Conservation (phyloP, 2,888 invertebrate species). For the Perdita meconis region DNA sequence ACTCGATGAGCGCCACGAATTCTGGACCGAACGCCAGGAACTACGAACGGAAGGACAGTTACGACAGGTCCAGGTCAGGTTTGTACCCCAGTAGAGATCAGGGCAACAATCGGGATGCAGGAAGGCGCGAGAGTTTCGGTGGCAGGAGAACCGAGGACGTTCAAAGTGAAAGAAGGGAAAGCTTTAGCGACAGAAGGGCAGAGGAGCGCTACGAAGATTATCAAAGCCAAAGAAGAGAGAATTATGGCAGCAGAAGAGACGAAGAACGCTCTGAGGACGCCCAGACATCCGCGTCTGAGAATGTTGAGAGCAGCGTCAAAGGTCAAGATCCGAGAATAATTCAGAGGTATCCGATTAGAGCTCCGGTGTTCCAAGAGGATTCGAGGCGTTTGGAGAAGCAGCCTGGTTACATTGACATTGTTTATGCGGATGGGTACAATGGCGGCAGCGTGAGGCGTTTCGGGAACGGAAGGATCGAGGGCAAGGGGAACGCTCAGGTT, state of each 20-base stretch:
- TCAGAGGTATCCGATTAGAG: slow-evolving; percentile 2
- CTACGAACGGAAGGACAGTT: neutral
- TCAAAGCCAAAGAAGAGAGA: slow-evolving; percentile 10
- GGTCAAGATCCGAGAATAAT: slow-evolving; percentile 3
- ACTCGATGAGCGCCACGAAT: slow-evolving; percentile 58
- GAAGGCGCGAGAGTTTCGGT: neutral
- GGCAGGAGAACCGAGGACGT: neutral
- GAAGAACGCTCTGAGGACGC: slow-evolving; percentile 48
- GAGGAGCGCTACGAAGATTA: neutral
- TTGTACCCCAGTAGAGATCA: neutral
- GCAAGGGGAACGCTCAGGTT: slow-evolving; percentile 66
- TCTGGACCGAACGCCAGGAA: neutral
- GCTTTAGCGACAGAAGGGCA: neutral
- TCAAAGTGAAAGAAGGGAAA: neutral
- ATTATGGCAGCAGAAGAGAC: slow-evolving; percentile 8
- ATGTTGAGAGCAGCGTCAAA: slow-evolving; percentile 33
- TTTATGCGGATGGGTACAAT: slow-evolving; percentile 75
- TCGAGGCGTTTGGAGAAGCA: slow-evolving; percentile 45
- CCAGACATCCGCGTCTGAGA: slow-evolving; percentile 55
- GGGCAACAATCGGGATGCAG: neutral
- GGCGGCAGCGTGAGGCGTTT: slow-evolving; percentile 72
- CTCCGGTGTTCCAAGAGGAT: neutral
- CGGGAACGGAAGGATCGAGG: slow-evolving; percentile 72
- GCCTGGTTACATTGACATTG: slow-evolving; percentile 79
- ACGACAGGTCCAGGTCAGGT: neutral